Conservation (phyloP, 2,797 vertebrate genomes). For the Enteromius argenteus region DNA sequence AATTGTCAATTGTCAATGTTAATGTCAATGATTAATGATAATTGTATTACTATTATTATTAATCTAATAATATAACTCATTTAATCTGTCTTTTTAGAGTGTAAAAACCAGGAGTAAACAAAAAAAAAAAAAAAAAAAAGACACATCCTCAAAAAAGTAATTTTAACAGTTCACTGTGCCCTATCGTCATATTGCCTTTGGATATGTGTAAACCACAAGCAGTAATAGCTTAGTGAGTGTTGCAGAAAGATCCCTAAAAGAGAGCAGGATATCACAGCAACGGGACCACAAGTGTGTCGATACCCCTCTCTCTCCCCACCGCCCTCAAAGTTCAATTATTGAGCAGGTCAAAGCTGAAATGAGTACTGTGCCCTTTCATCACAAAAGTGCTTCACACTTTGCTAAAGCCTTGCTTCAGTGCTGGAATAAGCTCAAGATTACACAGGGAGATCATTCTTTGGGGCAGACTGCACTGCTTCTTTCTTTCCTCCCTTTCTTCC, state of each 20-base stretch:
- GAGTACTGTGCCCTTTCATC: slow-evolving; percentile 75
- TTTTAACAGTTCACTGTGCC: neutral
- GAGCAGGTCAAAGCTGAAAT: slow-evolving; percentile 69
- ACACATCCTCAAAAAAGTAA: neutral
- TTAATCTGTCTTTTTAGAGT: neutral
- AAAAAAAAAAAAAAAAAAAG: neutral
- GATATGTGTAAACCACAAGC: neutral
- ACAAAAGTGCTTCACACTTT: slow-evolving; percentile 73
- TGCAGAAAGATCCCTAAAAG: slow-evolving; percentile 35
- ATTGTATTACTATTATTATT: neutral
- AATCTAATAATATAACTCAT: neutral
- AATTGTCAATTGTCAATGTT: too few species aligned
- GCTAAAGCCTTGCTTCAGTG: slow-evolving; percentile 69
- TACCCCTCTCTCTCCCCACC: slow-evolving; percentile 16
- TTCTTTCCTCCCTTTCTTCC: slow-evolving; percentile 37
- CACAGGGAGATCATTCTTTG: slow-evolving; percentile 81
- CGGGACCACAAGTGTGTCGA: slow-evolving; percentile 25
- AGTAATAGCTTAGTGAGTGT: slow-evolving; percentile 20
- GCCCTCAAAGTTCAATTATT: slow-evolving; percentile 58
- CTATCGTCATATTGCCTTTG: neutral
- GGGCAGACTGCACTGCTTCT: slow-evolving; percentile 23
- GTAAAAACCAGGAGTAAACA: neutral
- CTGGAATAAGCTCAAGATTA: slow-evolving; percentile 75
- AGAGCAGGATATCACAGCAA: slow-evolving; percentile 27
- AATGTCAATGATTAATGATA: neutral